Base-by-base conservation (phyloP, 1,140 invertebrate genomes). In the Cydia pomonella region DNA sequence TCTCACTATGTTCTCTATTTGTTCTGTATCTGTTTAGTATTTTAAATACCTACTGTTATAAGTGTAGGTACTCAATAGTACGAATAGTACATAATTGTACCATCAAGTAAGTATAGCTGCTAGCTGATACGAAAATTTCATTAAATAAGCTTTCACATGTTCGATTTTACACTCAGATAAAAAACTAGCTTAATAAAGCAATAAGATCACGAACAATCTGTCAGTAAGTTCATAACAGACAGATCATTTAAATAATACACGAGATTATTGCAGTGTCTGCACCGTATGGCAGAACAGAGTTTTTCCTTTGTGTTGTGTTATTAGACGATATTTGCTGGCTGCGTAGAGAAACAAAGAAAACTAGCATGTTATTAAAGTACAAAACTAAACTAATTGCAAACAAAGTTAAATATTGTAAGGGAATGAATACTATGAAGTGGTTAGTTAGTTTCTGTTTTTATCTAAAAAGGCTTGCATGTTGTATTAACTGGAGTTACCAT, bases 151-250 rank as follows among this genome's bases (percentile, higher is more conserved):
- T 41, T 12, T 41, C 38, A 41, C 38, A 3, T 41, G 38, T 13
- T 13, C 3, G 38, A 1, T 1, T 41, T 12, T 21, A 10, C 18
- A 21, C 16, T 23, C 2, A n/a, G 13, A 47, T 16, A 53, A 53
- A 18, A 53, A 23, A 38, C 6, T 66, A 33, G 13, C 76, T 77
- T 75, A 74, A 80, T 82, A 82, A 81, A 78, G 79, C 76, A 76
- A 81, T 84, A 38, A 38, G 33, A 81, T 81, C 29, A n/a, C 21
- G n/a, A 33, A 16, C 27, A 33, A 69, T 38, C 9, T 69, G 33
- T 69, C 29, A 38, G 33, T 38, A 38, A 38, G 33, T 38, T 38
- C 33, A 7, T 18, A 69, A 10, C n/a, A 38, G 6, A n/a, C 3
- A 33, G 29, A 33, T 69, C 27, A 69, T 69, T 69, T 69, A 69